These are phyloP conservation scores for Hypena proboscidalis DNA, from an alignment of 2,888 invertebrate species.

Conservation along the genomic window DNA sequence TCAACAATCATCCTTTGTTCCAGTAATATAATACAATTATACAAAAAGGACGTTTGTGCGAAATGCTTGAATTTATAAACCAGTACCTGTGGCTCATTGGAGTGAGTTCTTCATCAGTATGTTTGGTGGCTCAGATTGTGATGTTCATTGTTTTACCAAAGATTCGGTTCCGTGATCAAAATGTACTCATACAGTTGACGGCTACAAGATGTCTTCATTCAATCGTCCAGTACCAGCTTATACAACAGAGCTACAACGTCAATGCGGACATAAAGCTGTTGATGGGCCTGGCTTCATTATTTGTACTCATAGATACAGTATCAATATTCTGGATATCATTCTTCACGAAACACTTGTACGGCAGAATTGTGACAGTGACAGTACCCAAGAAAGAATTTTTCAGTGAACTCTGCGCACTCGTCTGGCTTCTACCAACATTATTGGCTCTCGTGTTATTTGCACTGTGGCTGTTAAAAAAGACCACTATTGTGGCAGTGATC, in stretches of 20 bases:
- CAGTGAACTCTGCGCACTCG: background rate
- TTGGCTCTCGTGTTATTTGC: background rate
- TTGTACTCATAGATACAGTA: background rate
- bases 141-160: background rate
- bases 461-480: slow-evolving; percentile 1
- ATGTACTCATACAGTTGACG: slow-evolving; percentile 6
- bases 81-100: slow-evolving; percentile 7
- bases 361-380: background rate
- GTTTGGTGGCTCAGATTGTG: slow-evolving; percentile 1
- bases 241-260: slow-evolving; percentile 1
- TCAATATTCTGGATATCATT: slow-evolving; percentile 3
- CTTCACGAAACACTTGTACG: slow-evolving; percentile 4
- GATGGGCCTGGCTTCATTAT: background rate
- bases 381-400: background rate
- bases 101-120: background rate
- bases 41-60: background rate
- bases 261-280: background rate
- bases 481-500: background rate
- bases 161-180: slow-evolving; percentile 3
- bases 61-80: slow-evolving; percentile 4
- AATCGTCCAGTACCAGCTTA: slow-evolving; percentile 6
- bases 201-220: slow-evolving; percentile 7
- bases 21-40: background rate
- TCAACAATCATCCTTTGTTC: too few relatives aligned
- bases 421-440: slow-evolving; percentile 1